Evolutionary conservation across 2,113 vertebrate species (phyloP).

Genomic region (Muntiacus muntjak): DNA sequence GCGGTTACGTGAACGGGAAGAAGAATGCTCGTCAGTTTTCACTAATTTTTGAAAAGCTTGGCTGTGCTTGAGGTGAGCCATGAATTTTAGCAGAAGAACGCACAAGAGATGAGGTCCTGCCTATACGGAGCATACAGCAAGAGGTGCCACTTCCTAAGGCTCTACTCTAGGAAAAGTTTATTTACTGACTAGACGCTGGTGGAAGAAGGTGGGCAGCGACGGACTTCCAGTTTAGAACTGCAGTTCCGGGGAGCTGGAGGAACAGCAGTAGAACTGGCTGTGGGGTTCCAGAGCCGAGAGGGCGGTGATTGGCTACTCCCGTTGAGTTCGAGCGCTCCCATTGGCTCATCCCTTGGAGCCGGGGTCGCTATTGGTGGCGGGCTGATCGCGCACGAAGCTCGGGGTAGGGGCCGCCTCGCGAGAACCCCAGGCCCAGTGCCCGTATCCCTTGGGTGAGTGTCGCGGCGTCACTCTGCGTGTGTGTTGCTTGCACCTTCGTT

Average conservation of each 20-base stretch:
- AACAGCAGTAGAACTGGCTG: rapidly evolving
- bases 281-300: not conserved
- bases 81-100: not conserved
- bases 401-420: rapidly evolving
- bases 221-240: rapidly evolving
- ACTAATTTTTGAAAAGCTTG: not conserved
- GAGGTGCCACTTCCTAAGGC: not conserved
- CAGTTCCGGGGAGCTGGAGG: rapidly evolving
- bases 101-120: not conserved
- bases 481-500: not conserved
- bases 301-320: not conserved
- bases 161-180: not conserved
- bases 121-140: not conserved
- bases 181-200: rapidly evolving
- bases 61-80: not conserved
- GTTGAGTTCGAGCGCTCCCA: not conserved
- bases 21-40: not conserved
- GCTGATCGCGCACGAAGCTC: not conserved
- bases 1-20: not conserved
- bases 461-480: rapidly evolving
- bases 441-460: rapidly evolving
- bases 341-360: not conserved
- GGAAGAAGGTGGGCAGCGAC: rapidly evolving
- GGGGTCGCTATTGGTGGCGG: not conserved
- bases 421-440: rapidly evolving